A percentile compares a stretch with the other conserved stretches of the same genome.
Evolutionary conservation across 1,140 invertebrate species (phyloP).

Genomic region (Venustaconcha ellipsiformis): DNA sequence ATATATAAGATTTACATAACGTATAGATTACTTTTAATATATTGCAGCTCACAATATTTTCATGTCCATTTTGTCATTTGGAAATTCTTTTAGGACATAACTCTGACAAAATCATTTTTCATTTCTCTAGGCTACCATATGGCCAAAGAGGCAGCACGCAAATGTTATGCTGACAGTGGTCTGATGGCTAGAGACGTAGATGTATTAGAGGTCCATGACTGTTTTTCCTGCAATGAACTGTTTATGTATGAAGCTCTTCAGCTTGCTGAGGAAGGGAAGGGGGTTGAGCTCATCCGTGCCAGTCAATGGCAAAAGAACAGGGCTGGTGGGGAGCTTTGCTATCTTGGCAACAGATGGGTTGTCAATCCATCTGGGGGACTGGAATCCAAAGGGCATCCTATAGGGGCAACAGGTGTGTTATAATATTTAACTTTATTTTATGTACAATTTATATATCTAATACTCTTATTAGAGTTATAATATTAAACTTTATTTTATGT

Average conservation of each 20-base stretch:
- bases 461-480: conserved; percentile 2
- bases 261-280: conserved; percentile 78
- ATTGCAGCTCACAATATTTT: too few relatives aligned
- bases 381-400: conserved; percentile 98
- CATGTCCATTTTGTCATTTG: too few relatives aligned
- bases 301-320: conserved; percentile 51
- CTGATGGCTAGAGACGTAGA: conserved; percentile 85
- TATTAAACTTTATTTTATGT: too few relatives aligned
- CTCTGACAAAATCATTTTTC: too few relatives aligned
- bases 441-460: too few relatives aligned
- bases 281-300: conserved; percentile 44
- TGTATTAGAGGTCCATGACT: conserved; percentile 97
- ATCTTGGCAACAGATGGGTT: conserved; percentile 90
- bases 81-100: too few relatives aligned
- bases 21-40: too few relatives aligned
- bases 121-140: conserved; percentile 82
- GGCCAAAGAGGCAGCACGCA: conserved; percentile 86
- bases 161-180: conserved; percentile 81
- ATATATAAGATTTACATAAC: too few relatives aligned
- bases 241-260: conserved; percentile 98
- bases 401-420: conserved; percentile 89
- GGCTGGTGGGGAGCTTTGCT: conserved; percentile 50
- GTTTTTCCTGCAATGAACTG: conserved; percentile 97
- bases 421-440: not conserved
- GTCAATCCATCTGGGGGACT: conserved; percentile 97